Base-by-base conservation (phyloP, 2,797 vertebrate species). In the Austrolebias charrua region DNA sequence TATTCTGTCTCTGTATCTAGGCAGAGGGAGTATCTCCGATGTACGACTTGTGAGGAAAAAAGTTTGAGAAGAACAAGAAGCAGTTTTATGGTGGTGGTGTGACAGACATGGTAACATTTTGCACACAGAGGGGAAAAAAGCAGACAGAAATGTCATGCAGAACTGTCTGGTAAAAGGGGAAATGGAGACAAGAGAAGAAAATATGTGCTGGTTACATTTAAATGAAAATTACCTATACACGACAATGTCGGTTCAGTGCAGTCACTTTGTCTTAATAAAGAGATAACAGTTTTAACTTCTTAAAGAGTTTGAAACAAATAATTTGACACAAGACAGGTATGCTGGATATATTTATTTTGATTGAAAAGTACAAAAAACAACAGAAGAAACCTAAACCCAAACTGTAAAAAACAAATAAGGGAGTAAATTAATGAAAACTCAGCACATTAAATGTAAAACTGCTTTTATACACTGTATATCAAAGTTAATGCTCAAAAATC, bases 1-100 rank as follows among this genome's bases (percentile, higher is more conserved):
- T 73, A 80, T 85, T 81, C 83, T 57, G 46, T 33, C 60, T 46
- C 60, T 67, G 52, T 61, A 68, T 54, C 47, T 16, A 48, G 60
- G 63, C 57, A 42, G 63, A 61, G 52, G 55, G 72, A 74, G 49
- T 51, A 53, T 43, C 45, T 75, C 38, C 65, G 71, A 77, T 63
- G 48, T 78, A 68, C 70, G 75, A 71, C 59, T 67, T 15, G 24
- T 3, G 28, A 31, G 14, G 43, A 40, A 48, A 54, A 53, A 31
- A 61, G 12, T 59, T 62, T 29, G 67, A 54, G 47, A 58, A 55
- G 20, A 5, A 19, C 28, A 49, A 57, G 40, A 35, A 57, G 53
- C 52, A 42, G 44, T 60, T 72, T 69, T 49, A 33, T 40, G 59
- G 46, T 24, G 45, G 11, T 44, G 1, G 15, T 53, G 45, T 13